Conservation (phyloP, 2,888 invertebrate species). For the Keiferia lycopersicella region DNA sequence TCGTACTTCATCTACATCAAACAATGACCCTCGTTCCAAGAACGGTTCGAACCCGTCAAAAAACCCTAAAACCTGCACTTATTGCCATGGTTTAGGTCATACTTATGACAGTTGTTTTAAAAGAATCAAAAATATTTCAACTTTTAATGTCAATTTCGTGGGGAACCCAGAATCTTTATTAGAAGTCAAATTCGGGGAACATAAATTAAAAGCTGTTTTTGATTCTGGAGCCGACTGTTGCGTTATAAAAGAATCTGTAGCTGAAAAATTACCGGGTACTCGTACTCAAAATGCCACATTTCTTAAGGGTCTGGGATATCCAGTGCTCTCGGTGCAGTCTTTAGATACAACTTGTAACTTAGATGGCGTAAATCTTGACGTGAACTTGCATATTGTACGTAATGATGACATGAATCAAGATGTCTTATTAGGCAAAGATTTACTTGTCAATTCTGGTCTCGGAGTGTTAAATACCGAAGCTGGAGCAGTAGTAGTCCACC, state of each 20-base stretch:
- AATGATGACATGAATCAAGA: slow-evolving; percentile 26
- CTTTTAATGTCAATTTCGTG: slow-evolving; percentile 39
- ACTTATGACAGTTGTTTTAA: slow-evolving; percentile 39
- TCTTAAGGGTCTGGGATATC: slow-evolving; percentile 30
- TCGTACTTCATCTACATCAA: neutral
- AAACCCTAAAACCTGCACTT: slow-evolving; percentile 33
- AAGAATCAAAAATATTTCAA: slow-evolving; percentile 30
- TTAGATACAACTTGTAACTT: neutral
- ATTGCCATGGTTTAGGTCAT: slow-evolving; percentile 37
- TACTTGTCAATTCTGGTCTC: neutral
- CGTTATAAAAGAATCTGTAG: slow-evolving; percentile 38
- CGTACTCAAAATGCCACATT: slow-evolving; percentile 30
- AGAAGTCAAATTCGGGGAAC: neutral
- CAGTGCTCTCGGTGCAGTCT: neutral
- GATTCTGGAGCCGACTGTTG: slow-evolving; percentile 46
- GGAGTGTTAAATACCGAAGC: neutral
- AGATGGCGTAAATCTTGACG: neutral
- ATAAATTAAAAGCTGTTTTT: slow-evolving; percentile 34
- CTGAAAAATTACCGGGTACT: slow-evolving; percentile 36
- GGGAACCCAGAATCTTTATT: neutral
- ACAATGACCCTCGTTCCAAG: neutral
- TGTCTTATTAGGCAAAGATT: slow-evolving; percentile 34
- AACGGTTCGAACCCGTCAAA: neutral
- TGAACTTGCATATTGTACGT: neutral
- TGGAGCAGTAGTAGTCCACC: neutral